Base-by-base conservation (phyloP, 2,888 invertebrate genomes). In the Melinaea marsaeus region DNA sequence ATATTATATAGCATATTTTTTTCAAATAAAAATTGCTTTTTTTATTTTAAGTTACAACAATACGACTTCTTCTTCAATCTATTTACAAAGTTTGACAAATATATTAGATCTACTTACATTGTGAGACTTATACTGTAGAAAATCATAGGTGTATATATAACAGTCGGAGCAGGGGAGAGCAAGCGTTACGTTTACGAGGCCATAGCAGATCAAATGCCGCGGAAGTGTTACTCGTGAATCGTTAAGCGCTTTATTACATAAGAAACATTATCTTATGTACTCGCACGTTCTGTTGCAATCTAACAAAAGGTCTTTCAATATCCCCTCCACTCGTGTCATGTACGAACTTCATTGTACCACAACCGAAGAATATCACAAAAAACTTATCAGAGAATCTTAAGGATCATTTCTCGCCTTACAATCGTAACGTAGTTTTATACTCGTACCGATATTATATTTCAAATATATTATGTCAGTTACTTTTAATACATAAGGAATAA, bases 211-310 rank as follows among this genome's bases (percentile, higher is more conserved):
- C 81, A 85, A 85, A 85, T 81, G 84, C 77, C 74, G 75, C 79
- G 85, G 83, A 86, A 85, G 77, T 84, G 82, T 85, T 84, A 83
- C 78, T 74, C 66, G 75, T 71, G 77, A 54, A 80, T 79, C 83
- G 78, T 79, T 79, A 79, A 76, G 73, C 74, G 71, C 72, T 81
- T 79, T 82, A 84, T 77, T 76, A 69, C 72, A 64, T 68, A 57
- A 65, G 48, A 54, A 35, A 32, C 22, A 22, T 64, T 47, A 35
- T 47, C 6, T 51, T 9, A 51, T 11, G 11, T 51, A 6, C 9
- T 1, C 2, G 42, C 7, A 42, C 11, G 9, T 42, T 9, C 9
- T 9, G 11, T 42, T 42, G 7, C 42, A 42, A 42, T 32, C 32
- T 2, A 32, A 51, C 9, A 22, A 22, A 22, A 22, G 22, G 22